phyloP scores from a whole-genome alignment of 2,888 invertebrate genomes.

The Bellardia bayeri region DNA sequence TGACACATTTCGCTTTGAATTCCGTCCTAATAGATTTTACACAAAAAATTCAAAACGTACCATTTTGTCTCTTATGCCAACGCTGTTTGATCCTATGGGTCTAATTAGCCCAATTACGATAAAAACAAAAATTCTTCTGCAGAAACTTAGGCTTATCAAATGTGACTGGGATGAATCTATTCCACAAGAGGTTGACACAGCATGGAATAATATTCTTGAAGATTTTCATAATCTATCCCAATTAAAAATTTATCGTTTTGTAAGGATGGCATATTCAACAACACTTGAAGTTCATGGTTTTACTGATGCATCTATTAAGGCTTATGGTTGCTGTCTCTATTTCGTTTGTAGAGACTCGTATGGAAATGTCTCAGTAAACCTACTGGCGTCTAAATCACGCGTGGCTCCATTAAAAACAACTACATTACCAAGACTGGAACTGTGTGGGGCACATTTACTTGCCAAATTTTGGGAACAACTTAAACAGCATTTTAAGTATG shows the following conservation, averaged over 20 bases:
- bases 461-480: slow-evolving; percentile 56
- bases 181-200: slow-evolving; percentile 34
- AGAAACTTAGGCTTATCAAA: too few species aligned
- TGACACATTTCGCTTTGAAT: slow-evolving; percentile 38
- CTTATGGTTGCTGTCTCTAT: slow-evolving; percentile 68
- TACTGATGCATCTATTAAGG: slow-evolving; percentile 61
- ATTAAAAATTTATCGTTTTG: slow-evolving; percentile 22
- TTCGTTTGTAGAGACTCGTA: slow-evolving; percentile 34
- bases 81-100: slow-evolving; percentile 32
- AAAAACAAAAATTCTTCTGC: slow-evolving; percentile 36
- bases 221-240: slow-evolving; percentile 26
- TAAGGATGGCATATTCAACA: slow-evolving; percentile 27
- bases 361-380: slow-evolving; percentile 25
- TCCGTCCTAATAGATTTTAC: background rate
- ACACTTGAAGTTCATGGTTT: slow-evolving; percentile 62
- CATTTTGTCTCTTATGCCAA: slow-evolving; percentile 34
- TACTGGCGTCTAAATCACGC: slow-evolving; percentile 67
- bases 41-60: slow-evolving; percentile 11
- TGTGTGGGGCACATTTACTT: slow-evolving; percentile 66
- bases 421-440: slow-evolving; percentile 67
- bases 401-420: slow-evolving; percentile 67
- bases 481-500: background rate
- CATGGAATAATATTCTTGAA: slow-evolving; percentile 23
- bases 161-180: slow-evolving; percentile 56
- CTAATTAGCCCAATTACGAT: slow-evolving; percentile 29